These are phyloP conservation scores for Nymphalis c-album DNA, from an alignment of 2,888 invertebrate genomes.

Conservation along the genomic window DNA sequence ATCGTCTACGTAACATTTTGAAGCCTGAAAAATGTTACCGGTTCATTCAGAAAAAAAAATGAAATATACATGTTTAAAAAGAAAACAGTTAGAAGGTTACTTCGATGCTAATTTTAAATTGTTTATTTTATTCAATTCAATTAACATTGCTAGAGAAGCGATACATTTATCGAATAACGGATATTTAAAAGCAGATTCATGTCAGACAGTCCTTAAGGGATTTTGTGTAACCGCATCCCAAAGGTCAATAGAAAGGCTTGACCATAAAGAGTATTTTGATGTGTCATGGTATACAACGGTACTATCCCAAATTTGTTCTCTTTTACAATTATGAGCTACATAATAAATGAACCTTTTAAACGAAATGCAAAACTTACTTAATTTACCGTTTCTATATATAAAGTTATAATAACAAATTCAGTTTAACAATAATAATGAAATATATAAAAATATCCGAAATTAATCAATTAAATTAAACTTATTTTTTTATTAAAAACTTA, in stretches of 20 bases:
- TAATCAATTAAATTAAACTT: too few relatives aligned
- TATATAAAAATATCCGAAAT: too few relatives aligned
- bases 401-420: too few relatives aligned
- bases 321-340: not conserved
- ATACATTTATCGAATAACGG: conserved; percentile 23
- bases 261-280: conserved; percentile 51
- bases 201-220: conserved; percentile 68
- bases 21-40: conserved; percentile 22
- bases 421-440: too few relatives aligned
- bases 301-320: not conserved
- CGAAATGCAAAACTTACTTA: too few relatives aligned
- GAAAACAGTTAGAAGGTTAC: not conserved
- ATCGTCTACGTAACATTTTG: conserved; percentile 37
- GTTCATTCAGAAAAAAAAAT: conserved; percentile 24
- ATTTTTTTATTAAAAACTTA: too few relatives aligned
- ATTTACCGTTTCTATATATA: too few relatives aligned
- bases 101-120: too few relatives aligned
- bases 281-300: conserved; percentile 9
- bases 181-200: conserved; percentile 71
- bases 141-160: conserved; percentile 1
- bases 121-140: not conserved
- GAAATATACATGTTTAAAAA: not conserved
- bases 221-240: conserved; percentile 69
- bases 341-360: too few relatives aligned
- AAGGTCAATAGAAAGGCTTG: conserved; percentile 75